phyloP scores from a whole-genome alignment of 2,113 vertebrate species.

The Odontophorus gujanensis region DNA sequence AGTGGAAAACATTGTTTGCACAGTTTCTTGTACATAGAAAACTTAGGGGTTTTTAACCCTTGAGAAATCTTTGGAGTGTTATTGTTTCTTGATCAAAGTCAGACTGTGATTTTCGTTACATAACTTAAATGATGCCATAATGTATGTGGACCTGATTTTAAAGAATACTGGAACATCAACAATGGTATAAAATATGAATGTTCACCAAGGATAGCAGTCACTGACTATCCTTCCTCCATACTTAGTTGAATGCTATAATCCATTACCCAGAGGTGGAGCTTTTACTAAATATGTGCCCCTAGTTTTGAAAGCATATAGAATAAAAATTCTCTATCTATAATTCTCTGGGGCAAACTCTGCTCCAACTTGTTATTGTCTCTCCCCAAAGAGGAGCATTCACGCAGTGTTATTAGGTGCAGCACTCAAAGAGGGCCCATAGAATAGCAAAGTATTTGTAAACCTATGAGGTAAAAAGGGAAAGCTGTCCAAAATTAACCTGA shows the following conservation, averaged over 20 bases:
- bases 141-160: not conserved
- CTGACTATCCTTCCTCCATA: not conserved
- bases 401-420: not conserved
- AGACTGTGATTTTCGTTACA: not conserved
- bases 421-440: rapidly evolving
- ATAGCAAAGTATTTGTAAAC: not conserved
- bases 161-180: not conserved
- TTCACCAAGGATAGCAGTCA: not conserved
- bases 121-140: not conserved
- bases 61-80: not conserved
- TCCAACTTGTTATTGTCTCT: not conserved
- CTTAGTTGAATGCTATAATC: not conserved
- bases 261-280: not conserved
- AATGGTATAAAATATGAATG: not conserved
- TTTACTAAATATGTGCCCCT: not conserved
- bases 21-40: not conserved
- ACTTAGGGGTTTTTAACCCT: not conserved
- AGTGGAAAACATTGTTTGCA: not conserved
- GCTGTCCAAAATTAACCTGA: not conserved
- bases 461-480: not conserved
- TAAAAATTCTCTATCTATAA: not conserved
- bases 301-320: not conserved
- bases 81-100: not conserved
- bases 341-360: not conserved
- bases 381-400: not conserved